A percentile compares a stretch with the other conserved stretches of the same genome.
Conservation (phyloP, 2,888 invertebrate genomes). For the Acanthopleura granulata region DNA sequence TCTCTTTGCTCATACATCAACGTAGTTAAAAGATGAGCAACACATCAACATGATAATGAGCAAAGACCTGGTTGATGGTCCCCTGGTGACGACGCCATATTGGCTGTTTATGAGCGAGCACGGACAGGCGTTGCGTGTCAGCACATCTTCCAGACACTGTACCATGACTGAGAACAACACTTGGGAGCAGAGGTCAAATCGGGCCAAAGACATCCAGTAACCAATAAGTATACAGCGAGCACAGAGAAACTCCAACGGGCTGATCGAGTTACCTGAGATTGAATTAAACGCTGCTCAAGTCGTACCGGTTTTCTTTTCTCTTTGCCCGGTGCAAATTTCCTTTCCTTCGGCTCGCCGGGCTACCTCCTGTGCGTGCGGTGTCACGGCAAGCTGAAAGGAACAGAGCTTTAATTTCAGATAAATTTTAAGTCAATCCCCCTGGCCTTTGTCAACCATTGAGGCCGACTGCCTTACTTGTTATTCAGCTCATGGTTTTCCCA, state of each 20-base stretch:
- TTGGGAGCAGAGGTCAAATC: background rate
- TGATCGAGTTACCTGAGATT: background rate
- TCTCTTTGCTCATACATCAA: no score
- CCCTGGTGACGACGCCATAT: background rate
- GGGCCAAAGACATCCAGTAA: background rate
- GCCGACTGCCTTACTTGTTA: no score
- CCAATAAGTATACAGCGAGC: background rate
- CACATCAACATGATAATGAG: no score
- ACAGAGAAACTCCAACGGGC: background rate
- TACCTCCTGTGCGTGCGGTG: background rate
- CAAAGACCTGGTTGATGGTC: no score
- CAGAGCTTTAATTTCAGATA: no score
- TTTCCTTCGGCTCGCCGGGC: background rate
- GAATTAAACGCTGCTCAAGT: background rate
- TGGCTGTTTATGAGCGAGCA: background rate
- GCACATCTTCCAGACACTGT: slow-evolving; percentile 1
- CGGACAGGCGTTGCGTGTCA: background rate
- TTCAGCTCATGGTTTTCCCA: no score
- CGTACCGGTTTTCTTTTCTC: background rate
- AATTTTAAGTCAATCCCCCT: no score
- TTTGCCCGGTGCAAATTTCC: background rate
- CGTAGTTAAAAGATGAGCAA: no score
- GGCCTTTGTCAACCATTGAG: no score
- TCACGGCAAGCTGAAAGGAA: no score
- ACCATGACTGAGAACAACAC: background rate